Evolutionary conservation across 2,797 vertebrate genomes (phyloP).

Genomic region (Lepus townsendii): DNA sequence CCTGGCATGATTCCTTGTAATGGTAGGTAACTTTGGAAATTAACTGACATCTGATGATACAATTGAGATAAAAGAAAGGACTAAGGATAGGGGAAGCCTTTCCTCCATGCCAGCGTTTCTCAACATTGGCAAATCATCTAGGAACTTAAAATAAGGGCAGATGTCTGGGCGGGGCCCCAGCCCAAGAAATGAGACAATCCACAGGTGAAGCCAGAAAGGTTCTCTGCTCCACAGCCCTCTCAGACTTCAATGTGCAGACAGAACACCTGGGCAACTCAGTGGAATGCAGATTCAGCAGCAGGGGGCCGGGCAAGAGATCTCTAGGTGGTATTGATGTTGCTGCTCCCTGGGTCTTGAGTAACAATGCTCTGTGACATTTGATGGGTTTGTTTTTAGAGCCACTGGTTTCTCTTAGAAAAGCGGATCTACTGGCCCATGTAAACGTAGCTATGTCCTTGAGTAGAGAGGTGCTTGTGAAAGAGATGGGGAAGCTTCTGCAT

Average conservation of each 20-base stretch:
- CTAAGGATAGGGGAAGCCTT: not conserved
- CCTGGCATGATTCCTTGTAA: conserved; percentile 5
- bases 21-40: not conserved
- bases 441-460: not conserved
- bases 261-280: not conserved
- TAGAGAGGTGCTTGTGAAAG: not conserved
- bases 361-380: not conserved
- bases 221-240: fast-evolving
- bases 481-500: fast-evolving
- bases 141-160: not conserved
- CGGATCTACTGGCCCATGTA: not conserved
- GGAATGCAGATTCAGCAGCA: not conserved
- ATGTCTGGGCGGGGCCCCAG: not conserved
- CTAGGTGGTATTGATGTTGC: not conserved
- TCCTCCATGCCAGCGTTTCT: not conserved
- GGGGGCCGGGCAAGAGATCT: no score
- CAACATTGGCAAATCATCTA: not conserved
- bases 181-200: not conserved
- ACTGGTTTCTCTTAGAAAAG: not conserved
- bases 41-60: not conserved
- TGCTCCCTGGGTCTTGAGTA: not conserved
- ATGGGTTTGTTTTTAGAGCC: not conserved
- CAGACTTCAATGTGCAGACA: fast-evolving
- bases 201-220: not conserved
- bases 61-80: not conserved